Base-by-base conservation (phyloP, 2,888 invertebrate genomes). In the Trimorus sp. region DNA sequence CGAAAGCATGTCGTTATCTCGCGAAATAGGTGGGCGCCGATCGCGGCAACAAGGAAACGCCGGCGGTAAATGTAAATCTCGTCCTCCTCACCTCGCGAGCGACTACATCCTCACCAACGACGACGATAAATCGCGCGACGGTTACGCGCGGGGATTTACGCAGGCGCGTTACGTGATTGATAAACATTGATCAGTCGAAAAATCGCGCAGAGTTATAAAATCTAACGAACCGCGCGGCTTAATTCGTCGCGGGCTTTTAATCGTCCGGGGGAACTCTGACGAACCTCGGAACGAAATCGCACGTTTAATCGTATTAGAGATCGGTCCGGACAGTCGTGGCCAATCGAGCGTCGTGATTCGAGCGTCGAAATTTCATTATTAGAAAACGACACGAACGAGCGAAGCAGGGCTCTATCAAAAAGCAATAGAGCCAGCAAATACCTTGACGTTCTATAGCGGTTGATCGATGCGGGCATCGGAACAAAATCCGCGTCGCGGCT, bases 71-170 rank as follows among this genome's bases (percentile, higher is more conserved):
- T 80, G 53, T 71, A 71, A 80, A 80, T 76, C 66, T 75, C 80
- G 62, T 66, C 80, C 58, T 63, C 66, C 71, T 68, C 26, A 26
- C 26, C 26, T 26, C 26, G 26, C 26, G 26, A 26, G 26, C 26
- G 26, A 3, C 26, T 26, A 26, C 4, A 26, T 26, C 26, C 37
- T n/a, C 63, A 16, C 48, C 15, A 56, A 37, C 56, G 63, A 53
- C 81, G 54, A 69, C 83, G 85, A 87, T 86, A 85, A 87, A 87
- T 87, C 85, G 86, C 84, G 83, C 85, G 83, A 86, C 86, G 84
- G 86, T 75, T 68, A 58, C 62, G 45, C 78, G 45, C 69, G 51
- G 38, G 16, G 56, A 66, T 60, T 65, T 51, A 62, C 59, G 48
- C 37, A 48, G 56, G 42, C 79, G 53, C 36, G 26, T 36, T 38